phyloP scores from a whole-genome alignment of 2,797 vertebrate species.

The Sebastes wilsoni region DNA sequence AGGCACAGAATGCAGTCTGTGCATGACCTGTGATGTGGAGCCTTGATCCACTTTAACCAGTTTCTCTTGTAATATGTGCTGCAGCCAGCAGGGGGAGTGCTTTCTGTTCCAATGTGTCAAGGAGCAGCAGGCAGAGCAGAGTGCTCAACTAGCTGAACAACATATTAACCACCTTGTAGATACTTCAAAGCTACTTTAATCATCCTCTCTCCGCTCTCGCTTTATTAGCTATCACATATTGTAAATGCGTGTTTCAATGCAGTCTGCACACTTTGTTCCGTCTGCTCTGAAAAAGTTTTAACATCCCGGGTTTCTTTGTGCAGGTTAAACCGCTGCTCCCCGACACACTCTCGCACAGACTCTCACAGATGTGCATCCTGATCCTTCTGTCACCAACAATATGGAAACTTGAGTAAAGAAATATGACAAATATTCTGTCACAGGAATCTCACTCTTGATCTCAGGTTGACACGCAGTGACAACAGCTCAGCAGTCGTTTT shows the following conservation, averaged over 20 bases:
- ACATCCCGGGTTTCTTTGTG: slow-evolving; percentile 39
- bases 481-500: slow-evolving; percentile 67
- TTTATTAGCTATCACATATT: slow-evolving; percentile 47
- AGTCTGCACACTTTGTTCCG: slow-evolving; percentile 22
- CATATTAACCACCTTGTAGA: slow-evolving; percentile 53
- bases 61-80: slow-evolving; percentile 8
- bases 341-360: slow-evolving; percentile 53
- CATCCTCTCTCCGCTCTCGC: slow-evolving; percentile 11
- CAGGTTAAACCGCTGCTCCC: slow-evolving; percentile 56
- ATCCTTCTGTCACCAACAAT: slow-evolving; percentile 68
- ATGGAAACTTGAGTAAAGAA: slow-evolving; percentile 63
- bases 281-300: slow-evolving; percentile 53
- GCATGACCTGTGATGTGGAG: slow-evolving; percentile 35
- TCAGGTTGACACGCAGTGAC: slow-evolving; percentile 67
- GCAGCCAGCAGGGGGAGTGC: slow-evolving; percentile 82
- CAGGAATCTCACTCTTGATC: slow-evolving; percentile 72
- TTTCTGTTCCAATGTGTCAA: slow-evolving; percentile 61
- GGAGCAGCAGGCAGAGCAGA: slow-evolving; percentile 42
- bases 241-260: slow-evolving; percentile 37
- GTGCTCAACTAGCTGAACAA: slow-evolving; percentile 48
- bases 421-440: slow-evolving; percentile 75
- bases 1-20: slow-evolving; percentile 27
- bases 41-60: slow-evolving; percentile 36
- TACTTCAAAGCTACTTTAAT: slow-evolving; percentile 67
- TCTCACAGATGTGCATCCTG: slow-evolving; percentile 62